Conservation (phyloP, 2,797 vertebrate genomes). For the Steatocranus sp. region DNA sequence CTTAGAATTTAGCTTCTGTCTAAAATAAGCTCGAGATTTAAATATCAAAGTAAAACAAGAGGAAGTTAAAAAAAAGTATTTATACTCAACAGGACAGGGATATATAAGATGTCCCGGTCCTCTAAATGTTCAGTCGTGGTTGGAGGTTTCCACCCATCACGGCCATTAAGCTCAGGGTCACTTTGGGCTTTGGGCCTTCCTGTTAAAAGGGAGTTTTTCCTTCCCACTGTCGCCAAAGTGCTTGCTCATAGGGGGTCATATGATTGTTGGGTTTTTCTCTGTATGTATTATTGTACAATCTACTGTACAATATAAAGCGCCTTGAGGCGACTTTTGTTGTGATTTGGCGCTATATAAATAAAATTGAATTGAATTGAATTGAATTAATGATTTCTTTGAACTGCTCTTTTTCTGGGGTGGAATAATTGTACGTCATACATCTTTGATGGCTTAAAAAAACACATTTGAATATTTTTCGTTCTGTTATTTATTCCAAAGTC, state of each 20-base stretch:
- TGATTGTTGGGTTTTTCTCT: too few species aligned
- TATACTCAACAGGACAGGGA: background rate
- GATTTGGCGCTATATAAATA: too few species aligned
- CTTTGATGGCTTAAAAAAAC: background rate
- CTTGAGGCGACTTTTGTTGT: too few species aligned
- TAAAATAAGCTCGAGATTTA: background rate
- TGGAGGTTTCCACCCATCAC: background rate
- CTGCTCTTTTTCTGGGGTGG: background rate
- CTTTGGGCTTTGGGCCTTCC: background rate
- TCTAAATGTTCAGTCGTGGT: background rate
- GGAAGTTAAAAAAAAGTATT: background rate
- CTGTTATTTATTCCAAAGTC: background rate
- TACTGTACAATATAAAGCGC: too few species aligned
- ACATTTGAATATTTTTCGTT: background rate
- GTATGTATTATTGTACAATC: too few species aligned
- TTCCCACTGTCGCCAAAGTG: too few species aligned
- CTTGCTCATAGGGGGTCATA: too few species aligned
- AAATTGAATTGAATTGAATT: too few species aligned
- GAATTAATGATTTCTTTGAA: background rate
- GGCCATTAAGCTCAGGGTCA: background rate
- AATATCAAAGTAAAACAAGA: background rate
- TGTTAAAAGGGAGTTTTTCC: too few species aligned
- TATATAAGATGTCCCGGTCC: background rate
- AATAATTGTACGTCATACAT: background rate
- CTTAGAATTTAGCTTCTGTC: background rate